Conservation (phyloP, 1,140 invertebrate species). For the Aphelinus atriplicis region DNA sequence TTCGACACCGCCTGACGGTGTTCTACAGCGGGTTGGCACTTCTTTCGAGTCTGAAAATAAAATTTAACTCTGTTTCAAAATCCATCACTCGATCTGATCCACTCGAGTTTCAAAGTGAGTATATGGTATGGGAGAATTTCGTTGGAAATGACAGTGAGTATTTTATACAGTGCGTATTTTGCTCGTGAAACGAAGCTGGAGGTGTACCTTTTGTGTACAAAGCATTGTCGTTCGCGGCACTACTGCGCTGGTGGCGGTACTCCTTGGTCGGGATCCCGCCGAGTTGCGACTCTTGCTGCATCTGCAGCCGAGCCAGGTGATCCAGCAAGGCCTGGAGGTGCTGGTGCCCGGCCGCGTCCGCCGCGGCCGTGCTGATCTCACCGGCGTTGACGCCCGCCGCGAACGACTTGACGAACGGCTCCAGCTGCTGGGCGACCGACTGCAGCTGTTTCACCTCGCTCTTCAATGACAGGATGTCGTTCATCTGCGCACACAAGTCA, state of each 20-base stretch:
- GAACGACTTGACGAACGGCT: constrained; percentile 73
- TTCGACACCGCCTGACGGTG: constrained; percentile 56
- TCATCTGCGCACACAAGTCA: constrained; percentile 65
- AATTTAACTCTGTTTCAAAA: too few species aligned
- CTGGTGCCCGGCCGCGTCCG: constrained; percentile 60
- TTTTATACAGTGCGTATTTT: neutral
- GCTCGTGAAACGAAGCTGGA: neutral
- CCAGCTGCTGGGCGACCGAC: constrained; percentile 71
- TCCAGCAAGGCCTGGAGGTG: constrained; percentile 69
- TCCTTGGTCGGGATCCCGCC: constrained; percentile 58
- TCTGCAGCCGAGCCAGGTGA: constrained; percentile 67
- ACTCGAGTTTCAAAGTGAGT: too few species aligned
- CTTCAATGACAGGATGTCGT: constrained; percentile 72
- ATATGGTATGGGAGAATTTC: too few species aligned
- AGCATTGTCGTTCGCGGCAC: constrained; percentile 44
- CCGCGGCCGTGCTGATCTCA: constrained; percentile 55
- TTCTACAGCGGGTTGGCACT: constrained; percentile 58
- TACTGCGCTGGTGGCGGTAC: constrained; percentile 59
- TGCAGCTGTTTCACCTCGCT: constrained; percentile 76
- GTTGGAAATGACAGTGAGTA: too few species aligned
- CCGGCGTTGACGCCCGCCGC: constrained; percentile 59
- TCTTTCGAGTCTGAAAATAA: constrained; percentile 57
- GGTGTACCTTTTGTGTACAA: constrained; percentile 9
- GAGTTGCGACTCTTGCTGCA: constrained; percentile 54
- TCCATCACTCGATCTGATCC: too few species aligned